Evolutionary conservation across 2,113 vertebrate species (phyloP).

Genomic region (chimpanzee (Pan troglodytes)): NHGRI_mPanTro3-v2.1_pri NC_072411.2:137431001-137431500

Average conservation of each 20-base stretch:
- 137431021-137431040: no score
- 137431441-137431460: neutral
- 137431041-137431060: no score
- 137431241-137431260: neutral
- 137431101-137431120: neutral
- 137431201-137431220: neutral
- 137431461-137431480: neutral
- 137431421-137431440: fast-evolving
- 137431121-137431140: neutral
- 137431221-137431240: neutral
- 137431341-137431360: neutral
- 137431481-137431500: neutral
- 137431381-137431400: neutral
- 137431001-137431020: no score
- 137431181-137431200: neutral
- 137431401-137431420: neutral
- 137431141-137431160: neutral
- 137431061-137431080: neutral
- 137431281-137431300: neutral
- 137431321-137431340: neutral
- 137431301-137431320: fast-evolving
- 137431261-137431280: neutral
- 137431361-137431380: neutral
- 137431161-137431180: neutral
- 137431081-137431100: neutral